Evolutionary conservation across 2,888 invertebrate species (phyloP).

Genomic region (Leptopterna dolabrata): DNA sequence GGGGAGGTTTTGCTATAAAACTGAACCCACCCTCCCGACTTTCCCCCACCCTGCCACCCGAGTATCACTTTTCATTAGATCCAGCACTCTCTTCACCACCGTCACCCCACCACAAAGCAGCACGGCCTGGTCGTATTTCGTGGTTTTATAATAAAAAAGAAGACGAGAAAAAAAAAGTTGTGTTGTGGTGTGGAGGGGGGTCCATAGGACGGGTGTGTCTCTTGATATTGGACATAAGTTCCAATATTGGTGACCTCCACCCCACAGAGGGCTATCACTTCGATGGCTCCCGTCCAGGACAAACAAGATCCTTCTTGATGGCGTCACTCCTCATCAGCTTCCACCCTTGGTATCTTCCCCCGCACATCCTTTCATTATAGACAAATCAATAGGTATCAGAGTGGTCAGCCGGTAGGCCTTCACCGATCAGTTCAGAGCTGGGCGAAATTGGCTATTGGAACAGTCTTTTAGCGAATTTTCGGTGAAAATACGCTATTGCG

Average conservation of each 20-base stretch:
- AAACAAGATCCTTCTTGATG: constrained; percentile 21
- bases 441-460: no score
- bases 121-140: constrained; percentile 44
- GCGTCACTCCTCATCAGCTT: constrained; percentile 23
- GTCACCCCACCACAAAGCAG: not conserved
- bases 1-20: constrained; percentile 55
- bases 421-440: no score
- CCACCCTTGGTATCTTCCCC: not conserved
- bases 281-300: constrained; percentile 23
- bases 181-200: not conserved
- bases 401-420: no score
- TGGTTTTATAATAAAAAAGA: constrained; percentile 57
- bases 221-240: constrained; percentile 57
- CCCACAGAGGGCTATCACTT: constrained; percentile 3
- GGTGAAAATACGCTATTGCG: no score
- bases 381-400: not conserved
- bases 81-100: constrained; percentile 35
- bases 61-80: constrained; percentile 59
- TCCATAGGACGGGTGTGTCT: not conserved
- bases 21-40: constrained; percentile 38
- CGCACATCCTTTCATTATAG: not conserved
- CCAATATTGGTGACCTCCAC: constrained; percentile 49
- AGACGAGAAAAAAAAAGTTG: not conserved
- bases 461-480: no score
- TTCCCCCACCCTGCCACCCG: constrained; percentile 22